Evolutionary conservation across 1,140 invertebrate genomes (phyloP).

Genomic region (Drosophila tani): DNA sequence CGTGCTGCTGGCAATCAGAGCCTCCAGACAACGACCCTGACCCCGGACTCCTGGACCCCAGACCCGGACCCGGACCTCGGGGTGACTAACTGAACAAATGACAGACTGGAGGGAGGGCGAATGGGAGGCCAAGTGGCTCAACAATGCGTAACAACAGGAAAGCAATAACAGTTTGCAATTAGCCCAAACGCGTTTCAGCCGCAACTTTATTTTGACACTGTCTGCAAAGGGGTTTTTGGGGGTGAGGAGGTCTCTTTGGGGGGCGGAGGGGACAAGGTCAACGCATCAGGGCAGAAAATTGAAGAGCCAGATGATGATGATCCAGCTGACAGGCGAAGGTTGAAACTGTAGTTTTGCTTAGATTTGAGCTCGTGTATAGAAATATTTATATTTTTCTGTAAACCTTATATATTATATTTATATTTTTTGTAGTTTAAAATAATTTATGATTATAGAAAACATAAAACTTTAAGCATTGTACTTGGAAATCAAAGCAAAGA

Average conservation of each 20-base stretch:
- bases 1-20: slow-evolving; percentile 29
- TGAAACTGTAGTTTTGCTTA: neutral
- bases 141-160: slow-evolving; percentile 58
- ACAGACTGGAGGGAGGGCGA: slow-evolving; percentile 1
- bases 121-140: slow-evolving; percentile 35
- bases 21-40: slow-evolving; percentile 21
- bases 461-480: neutral
- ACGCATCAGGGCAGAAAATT: slow-evolving; percentile 44
- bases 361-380: neutral
- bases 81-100: slow-evolving; percentile 16
- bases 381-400: neutral
- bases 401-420: neutral
- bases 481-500: neutral
- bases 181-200: slow-evolving; percentile 34
- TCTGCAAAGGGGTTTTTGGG: slow-evolving; percentile 4
- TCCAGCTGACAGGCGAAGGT: neutral
- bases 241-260: neutral
- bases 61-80: neutral
- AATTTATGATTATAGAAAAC: neutral
- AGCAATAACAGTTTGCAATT: slow-evolving; percentile 65
- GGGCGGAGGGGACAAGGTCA: slow-evolving; percentile 25
- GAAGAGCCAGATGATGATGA: slow-evolving; percentile 13
- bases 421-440: neutral
- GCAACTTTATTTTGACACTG: slow-evolving; percentile 50
- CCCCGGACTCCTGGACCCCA: slow-evolving; percentile 15